Base-by-base conservation (phyloP, 2,888 invertebrate genomes). In the Lithophane socia region DNA sequence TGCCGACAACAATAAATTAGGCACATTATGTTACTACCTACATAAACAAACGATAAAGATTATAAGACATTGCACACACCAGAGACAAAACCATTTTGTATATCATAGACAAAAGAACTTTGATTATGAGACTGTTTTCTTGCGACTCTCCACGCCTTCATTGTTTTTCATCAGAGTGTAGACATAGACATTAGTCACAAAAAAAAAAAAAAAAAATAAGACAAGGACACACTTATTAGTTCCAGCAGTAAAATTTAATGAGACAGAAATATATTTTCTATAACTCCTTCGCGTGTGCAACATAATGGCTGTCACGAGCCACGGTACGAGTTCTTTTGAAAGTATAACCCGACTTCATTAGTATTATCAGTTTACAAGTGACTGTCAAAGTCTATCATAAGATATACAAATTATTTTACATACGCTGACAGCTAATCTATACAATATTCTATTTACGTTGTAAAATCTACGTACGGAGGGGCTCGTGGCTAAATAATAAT, bases 61-160 rank as follows among this genome's bases (percentile, higher is more conserved):
- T 77, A n/a, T n/a, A 66, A 58, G 65, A 52, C 12, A n/a, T 8
- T 58, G 44, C 21, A 0, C 37, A 77, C 44, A 77, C 24, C 8
- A 58, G 16, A 42, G 13, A 13, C 16, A 37, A 29, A 37, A 64
- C 10, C 0, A 47, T 70, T 58, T 70, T 13, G 10, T 66, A 12
- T 29, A 16, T 2, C n/a, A 37, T 29, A 29, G 1, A 42, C 16
- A 42, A 16, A 68, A 47, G 0, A 49, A 37, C 7, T 63, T 65
- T 29, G 37, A 54, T n/a, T 54, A 37, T 16, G 9, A 13, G 3
- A 56, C 12, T 18, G 3, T 18, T 56, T 56, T 5, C 44, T 58
- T 16, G 10, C 4, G n/a, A n/a, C 2, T 42, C 4, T n/a, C 42
- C n/a, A 8, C 13, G 13, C 12, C 8, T n/a, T 64, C 10, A 18